Evolutionary conservation across 2,888 invertebrate species (phyloP), one percentile per base, ranked within the genome.

Genomic region (Leucoma salicis): DNA sequence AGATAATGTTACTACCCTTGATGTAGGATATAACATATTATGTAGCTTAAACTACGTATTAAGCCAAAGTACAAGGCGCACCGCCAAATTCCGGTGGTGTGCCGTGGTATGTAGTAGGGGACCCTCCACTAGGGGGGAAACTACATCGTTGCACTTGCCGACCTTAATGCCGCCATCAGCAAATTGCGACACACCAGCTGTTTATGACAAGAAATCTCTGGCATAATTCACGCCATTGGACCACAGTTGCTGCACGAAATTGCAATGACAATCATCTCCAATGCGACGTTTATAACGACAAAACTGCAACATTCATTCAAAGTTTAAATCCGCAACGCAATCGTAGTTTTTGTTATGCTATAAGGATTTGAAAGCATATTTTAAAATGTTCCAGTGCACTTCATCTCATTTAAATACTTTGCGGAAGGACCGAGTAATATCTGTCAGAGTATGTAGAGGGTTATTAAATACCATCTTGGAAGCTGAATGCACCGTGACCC

Each of bases 161-260:
- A 80, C 85, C 85, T 79, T 84, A 86, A 86, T 82, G 75, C 73
- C 66, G 74, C 85, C 86, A 88, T 86, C 88, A 87, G 84, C 87
- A 87, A 84, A 88, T 88, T 86, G 88, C 85, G 75, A 81, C 78
- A 82, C 84, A 82, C 70, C 84, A 84, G 82, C 80, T 85, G 82
- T 65, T 74, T 69, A 71, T 75, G 82, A 86, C 86, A 84, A 85
- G 83, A 86, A 85, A 76, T 70, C 74, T 68, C 69, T 70, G 75
- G 74, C 82, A 78, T 77, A 76, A 82, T 81, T 82, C 80, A 75
- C 72, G 74, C 77, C 70, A 78, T 82, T 66, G 74, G 68, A 72
- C 74, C 70, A 72, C 72, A 73, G 78, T 76, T 65, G 74, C 60
- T 57, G 57, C 47, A 62, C n/a, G 73, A 74, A 72, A 78, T 78